A percentile compares a stretch with the other conserved stretches of the same genome.
phyloP scores from a whole-genome alignment of 2,797 vertebrate species.

The Hippoglossus hippoglossus region DNA sequence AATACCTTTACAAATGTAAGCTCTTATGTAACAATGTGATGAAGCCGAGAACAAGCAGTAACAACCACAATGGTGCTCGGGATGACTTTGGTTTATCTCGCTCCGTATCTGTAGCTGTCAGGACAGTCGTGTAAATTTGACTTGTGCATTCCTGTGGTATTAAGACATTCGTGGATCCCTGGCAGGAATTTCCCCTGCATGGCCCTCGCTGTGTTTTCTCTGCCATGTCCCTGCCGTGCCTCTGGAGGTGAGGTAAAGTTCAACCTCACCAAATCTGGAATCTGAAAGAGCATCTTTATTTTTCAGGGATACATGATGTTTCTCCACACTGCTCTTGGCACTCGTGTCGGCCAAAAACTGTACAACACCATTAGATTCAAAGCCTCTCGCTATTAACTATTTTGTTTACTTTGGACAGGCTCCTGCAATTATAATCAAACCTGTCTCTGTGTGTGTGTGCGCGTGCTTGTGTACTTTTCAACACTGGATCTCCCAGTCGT shows the following conservation, averaged over 20 bases:
- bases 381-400: background rate
- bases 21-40: slow-evolving; percentile 18
- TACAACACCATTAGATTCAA: background rate
- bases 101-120: slow-evolving; percentile 52
- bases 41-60: slow-evolving; percentile 23
- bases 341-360: background rate
- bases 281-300: slow-evolving; percentile 54
- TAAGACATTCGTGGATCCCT: slow-evolving; percentile 67
- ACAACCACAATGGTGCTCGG: slow-evolving; percentile 18
- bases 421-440: slow-evolving; percentile 12
- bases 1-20: slow-evolving; percentile 16
- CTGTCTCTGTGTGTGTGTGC: background rate
- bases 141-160: slow-evolving; percentile 75
- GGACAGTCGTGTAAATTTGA: slow-evolving; percentile 57
- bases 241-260: slow-evolving; percentile 76
- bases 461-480: no score
- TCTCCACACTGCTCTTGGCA: background rate
- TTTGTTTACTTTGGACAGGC: slow-evolving; percentile 9
- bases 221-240: slow-evolving; percentile 62
- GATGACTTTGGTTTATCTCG: slow-evolving; percentile 34
- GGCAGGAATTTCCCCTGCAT: slow-evolving; percentile 75
- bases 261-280: slow-evolving; percentile 69
- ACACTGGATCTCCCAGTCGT: background rate
- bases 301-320: slow-evolving; percentile 26
- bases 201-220: slow-evolving; percentile 52